Evolutionary conservation across 2,113 vertebrate species (phyloP).

Genomic region (Coptodon bakossiorum): DNA sequence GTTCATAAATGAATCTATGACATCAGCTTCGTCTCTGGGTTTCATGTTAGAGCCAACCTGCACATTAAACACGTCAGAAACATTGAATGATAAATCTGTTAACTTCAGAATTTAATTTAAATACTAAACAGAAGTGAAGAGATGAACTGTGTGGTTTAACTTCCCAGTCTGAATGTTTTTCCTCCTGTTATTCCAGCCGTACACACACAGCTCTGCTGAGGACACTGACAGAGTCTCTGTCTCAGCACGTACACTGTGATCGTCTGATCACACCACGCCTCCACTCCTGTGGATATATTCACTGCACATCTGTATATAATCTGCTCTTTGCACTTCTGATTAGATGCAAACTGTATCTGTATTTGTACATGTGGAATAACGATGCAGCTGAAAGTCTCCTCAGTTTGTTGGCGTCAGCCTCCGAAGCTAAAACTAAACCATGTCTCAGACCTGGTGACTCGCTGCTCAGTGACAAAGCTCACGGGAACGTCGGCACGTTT

Average conservation of each 20-base stretch:
- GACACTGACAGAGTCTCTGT: neutral
- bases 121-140: neutral
- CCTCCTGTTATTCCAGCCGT: neutral
- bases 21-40: neutral
- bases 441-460: neutral
- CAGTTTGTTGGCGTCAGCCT: too few relatives aligned
- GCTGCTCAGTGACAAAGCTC: neutral
- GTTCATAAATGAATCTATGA: neutral
- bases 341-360: neutral
- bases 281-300: neutral
- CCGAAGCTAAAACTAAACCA: neutral
- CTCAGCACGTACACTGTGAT: too few relatives aligned
- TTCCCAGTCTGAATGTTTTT: neutral
- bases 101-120: neutral
- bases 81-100: neutral
- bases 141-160: accelerated
- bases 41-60: accelerated
- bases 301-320: neutral
- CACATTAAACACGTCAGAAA: neutral
- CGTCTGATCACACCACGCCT: neutral
- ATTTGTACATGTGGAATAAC: neutral
- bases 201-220: accelerated
- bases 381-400: neutral
- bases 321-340: neutral
- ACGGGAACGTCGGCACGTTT: neutral